Evolutionary conservation across 2,888 invertebrate species (phyloP).

Genomic region (Diaphora mendica): DNA sequence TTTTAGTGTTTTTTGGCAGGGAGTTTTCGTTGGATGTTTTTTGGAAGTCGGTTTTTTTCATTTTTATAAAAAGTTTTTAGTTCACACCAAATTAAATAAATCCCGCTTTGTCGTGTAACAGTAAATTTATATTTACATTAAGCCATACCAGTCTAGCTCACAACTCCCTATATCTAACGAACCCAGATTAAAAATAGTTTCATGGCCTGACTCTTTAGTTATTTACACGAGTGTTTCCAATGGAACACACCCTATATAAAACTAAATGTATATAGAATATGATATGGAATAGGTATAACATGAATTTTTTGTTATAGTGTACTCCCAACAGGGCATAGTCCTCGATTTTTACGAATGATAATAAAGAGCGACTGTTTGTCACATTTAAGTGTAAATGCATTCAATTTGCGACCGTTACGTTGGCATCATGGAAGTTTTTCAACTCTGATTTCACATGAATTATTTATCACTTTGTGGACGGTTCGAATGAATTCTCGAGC

Average conservation of each 20-base stretch:
- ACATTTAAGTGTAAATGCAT: slow-evolving; percentile 11
- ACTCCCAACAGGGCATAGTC: neutral
- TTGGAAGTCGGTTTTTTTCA: too few relatives aligned
- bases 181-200: neutral
- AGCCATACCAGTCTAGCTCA: neutral
- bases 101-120: neutral
- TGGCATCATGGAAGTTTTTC: slow-evolving; percentile 7
- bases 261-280: neutral
- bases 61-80: too few relatives aligned
- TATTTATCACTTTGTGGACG: neutral
- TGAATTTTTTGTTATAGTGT: neutral
- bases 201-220: neutral
- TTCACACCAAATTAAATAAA: too few relatives aligned
- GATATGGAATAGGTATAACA: neutral
- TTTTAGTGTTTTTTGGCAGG: too few relatives aligned
- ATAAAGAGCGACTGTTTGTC: slow-evolving; percentile 10
- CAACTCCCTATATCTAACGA: neutral
- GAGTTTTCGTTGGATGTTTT: too few relatives aligned
- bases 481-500: neutral
- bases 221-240: neutral
- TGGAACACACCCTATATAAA: neutral
- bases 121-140: neutral
- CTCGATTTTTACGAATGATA: neutral
- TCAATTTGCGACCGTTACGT: slow-evolving; percentile 8
- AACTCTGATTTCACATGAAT: neutral